phyloP scores from a whole-genome alignment of 2,113 vertebrate genomes.

The Prietella phreatophila region DNA sequence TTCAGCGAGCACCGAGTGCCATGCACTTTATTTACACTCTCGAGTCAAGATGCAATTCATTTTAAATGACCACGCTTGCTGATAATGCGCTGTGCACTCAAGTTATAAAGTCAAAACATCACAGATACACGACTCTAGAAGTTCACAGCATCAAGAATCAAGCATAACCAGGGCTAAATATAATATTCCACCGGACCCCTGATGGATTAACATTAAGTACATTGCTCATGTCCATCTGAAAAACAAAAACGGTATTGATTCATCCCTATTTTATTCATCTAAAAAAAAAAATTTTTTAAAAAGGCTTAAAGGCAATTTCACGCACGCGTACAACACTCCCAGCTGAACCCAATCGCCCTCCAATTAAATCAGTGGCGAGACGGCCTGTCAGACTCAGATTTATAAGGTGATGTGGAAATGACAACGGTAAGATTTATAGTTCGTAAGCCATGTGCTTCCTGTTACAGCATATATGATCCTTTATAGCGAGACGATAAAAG shows the following conservation, averaged over 20 bases:
- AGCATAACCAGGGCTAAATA: not conserved
- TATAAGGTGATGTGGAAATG: conserved; percentile 34
- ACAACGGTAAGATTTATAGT: conserved; percentile 34
- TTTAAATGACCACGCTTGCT: not conserved
- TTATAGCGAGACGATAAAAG: not conserved
- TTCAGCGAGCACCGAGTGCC: not conserved
- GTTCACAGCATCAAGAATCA: not conserved
- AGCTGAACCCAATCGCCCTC: not conserved
- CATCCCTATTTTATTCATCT: not conserved
- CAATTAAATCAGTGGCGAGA: not conserved
- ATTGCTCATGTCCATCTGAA: not conserved
- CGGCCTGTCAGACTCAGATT: not conserved
- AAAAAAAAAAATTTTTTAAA: not conserved
- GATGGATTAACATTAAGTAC: not conserved
- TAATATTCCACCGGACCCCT: not conserved
- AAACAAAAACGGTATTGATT: too few relatives aligned
- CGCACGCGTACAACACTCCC: not conserved
- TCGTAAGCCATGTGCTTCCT: conserved; percentile 26
- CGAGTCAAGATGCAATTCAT: not conserved
- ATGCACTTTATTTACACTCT: not conserved
- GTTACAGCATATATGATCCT: conserved; percentile 22
- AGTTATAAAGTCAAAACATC: not conserved
- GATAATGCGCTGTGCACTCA: not conserved
- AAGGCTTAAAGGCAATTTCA: not conserved
- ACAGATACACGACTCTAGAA: not conserved